Base-by-base conservation (phyloP, 2,888 invertebrate species). In the Mythimna lalbum region DNA sequence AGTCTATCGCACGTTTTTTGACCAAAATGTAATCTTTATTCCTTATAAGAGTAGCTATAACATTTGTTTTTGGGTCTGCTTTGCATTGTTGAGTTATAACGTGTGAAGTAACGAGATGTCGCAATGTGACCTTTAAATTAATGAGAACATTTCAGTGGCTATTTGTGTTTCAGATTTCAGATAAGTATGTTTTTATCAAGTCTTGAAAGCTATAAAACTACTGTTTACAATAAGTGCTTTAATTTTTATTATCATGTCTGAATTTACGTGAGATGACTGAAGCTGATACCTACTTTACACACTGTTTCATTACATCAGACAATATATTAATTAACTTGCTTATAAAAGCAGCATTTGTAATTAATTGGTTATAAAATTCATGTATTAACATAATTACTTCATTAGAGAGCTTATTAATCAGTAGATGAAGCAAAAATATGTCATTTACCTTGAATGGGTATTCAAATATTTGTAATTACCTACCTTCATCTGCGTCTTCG, bases 41-140 rank as follows among this genome's bases (percentile, higher is more conserved):
- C 89, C 89, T 78, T 90, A 78, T 87, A 89, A 80, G 88, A 86
- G 67, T 69, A 63, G 78, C 73, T 73, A 74, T 78, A 86, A 82
- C 80, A 85, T 86, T 87, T 82, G 84, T 87, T 82, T 83, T 82
- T 81, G 81, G 79, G 63, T 85, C 84, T 85, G 84, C 71, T 69
- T 82, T 79, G 87, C 83, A 88, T 89, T 84, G 84, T 80, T 53
- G 39, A 77, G 69, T 63, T 74, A 72, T 74, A 75, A 87, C 84
- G 86, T 83, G 87, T 89, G 86, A 90, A 89, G 86, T 87, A 89
- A 90, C 81, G 69, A 73, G 49, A 69, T 89, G 87, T 86, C 77
- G 87, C 80, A 87, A 91, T 83, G 76, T 69, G 68, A 80, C 80
- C 80, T 82, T 82, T 80, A 76, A 73, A 75, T 67, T 55, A 77